phyloP scores from a whole-genome alignment of 2,797 vertebrate species.

The Pelochelys cantorii region DNA sequence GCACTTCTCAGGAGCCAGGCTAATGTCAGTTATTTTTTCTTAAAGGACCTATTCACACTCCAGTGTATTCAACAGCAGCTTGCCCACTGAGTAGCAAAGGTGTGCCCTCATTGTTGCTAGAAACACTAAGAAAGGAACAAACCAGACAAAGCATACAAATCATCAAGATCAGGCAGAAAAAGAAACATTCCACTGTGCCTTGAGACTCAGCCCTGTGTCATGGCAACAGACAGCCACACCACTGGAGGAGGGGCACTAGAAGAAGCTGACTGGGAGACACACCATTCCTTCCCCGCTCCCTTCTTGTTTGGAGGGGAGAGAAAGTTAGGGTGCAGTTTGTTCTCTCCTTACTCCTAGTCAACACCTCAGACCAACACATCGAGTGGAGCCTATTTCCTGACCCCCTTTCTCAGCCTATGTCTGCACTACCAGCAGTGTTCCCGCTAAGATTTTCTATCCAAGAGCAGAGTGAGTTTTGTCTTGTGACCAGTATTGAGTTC shows the following conservation, averaged over 20 bases:
- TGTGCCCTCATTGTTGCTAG: not conserved
- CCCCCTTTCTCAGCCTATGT: not conserved
- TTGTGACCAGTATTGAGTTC: no score
- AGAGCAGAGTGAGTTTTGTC: no score
- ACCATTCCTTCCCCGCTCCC: constrained; percentile 56
- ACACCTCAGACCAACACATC: rapidly evolving
- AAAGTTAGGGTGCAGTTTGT: not conserved
- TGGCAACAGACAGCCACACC: constrained; percentile 47
- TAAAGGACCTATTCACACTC: not conserved
- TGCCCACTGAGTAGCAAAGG: not conserved
- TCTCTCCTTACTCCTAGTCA: not conserved
- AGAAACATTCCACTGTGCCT: constrained; percentile 70
- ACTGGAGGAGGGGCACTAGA: constrained; percentile 59
- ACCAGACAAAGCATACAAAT: constrained; percentile 12
- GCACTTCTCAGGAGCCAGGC: not conserved
- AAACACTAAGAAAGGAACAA: not conserved
- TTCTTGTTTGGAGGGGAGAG: constrained; percentile 9
- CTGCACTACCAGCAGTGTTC: no score
- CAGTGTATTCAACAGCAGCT: not conserved
- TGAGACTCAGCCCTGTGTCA: constrained; percentile 61
- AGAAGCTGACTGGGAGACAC: constrained; percentile 39
- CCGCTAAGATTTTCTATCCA: no score
- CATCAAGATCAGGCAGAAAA: constrained; percentile 67
- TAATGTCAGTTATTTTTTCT: not conserved
- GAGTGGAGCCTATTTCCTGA: not conserved